A percentile compares a stretch with the other conserved stretches of the same genome.
Evolutionary conservation across 2,888 invertebrate species (phyloP).

Genomic region (Orthosia cruda): DNA sequence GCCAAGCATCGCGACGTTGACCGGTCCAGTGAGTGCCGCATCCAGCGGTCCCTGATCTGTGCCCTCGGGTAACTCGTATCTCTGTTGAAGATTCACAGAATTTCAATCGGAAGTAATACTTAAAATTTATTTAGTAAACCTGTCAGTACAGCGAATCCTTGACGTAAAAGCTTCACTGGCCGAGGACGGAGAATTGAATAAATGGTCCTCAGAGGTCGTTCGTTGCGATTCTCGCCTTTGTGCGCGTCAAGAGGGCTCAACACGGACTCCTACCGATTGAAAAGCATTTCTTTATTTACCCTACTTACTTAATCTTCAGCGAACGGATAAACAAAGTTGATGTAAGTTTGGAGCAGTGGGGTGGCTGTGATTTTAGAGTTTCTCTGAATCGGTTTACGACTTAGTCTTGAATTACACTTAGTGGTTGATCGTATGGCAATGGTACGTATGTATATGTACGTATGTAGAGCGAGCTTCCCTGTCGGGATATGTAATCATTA

Average conservation of each 20-base stretch:
- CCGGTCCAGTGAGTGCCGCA: too few relatives aligned
- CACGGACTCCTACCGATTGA: conserved; percentile 44
- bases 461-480: not conserved
- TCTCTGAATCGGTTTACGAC: not conserved
- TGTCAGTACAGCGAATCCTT: conserved; percentile 22
- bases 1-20: too few relatives aligned
- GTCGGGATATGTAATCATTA: not conserved
- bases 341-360: conserved; percentile 21
- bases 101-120: too few relatives aligned
- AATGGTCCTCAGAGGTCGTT: conserved; percentile 49
- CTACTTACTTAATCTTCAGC: conserved; percentile 28
- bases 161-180: conserved; percentile 22
- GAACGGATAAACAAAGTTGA: conserved; percentile 37
- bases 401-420: not conserved
- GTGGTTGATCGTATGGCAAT: not conserved
- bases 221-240: conserved; percentile 51
- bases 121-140: not conserved
- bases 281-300: conserved; percentile 46
- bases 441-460: too few relatives aligned
- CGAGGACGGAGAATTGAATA: conserved; percentile 47
- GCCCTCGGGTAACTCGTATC: too few relatives aligned
- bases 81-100: too few relatives aligned
- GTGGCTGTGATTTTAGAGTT: conserved; percentile 33
- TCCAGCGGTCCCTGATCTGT: too few relatives aligned
- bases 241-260: conserved; percentile 47